Evolutionary conservation across 2,888 invertebrate species (phyloP).

Genomic region (Metallyticus violacea): DNA sequence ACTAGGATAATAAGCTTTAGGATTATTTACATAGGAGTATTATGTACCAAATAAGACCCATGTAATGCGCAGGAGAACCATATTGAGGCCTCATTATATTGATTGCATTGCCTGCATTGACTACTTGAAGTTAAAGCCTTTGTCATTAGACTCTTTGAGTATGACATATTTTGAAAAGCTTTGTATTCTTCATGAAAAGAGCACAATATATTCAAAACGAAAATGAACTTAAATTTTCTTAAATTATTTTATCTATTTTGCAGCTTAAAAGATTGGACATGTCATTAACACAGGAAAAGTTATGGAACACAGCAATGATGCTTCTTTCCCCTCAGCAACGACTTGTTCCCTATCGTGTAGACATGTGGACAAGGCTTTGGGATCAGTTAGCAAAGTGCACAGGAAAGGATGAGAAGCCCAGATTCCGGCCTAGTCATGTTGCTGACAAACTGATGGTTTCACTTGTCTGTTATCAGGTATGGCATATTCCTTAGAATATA

Average conservation of each 20-base stretch:
- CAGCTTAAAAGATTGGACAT: constrained; percentile 56
- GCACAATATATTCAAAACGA: background rate
- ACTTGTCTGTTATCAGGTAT: constrained; percentile 75
- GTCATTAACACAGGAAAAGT: constrained; percentile 65
- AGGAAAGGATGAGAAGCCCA: constrained; percentile 52
- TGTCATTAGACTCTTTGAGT: no score
- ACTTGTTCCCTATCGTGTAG: constrained; percentile 75
- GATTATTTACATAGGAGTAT: no score
- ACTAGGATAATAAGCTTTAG: no score
- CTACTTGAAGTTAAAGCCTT: no score
- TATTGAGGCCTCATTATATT: no score
- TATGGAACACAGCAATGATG: constrained; percentile 82
- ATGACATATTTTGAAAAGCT: background rate
- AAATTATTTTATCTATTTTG: background rate
- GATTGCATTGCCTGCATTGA: no score
- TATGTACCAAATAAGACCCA: no score
- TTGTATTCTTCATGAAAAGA: background rate
- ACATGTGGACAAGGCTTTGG: constrained; percentile 82
- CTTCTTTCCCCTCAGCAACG: constrained; percentile 79
- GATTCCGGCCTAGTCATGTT: constrained; percentile 67
- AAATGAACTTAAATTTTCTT: no score
- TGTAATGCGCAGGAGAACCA: no score
- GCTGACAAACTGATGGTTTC: constrained; percentile 76
- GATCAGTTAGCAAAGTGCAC: constrained; percentile 62
- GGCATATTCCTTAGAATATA: constrained; percentile 7